phyloP scores from a whole-genome alignment of 2,888 invertebrate species.

The Trissoscelio sp. region DNA sequence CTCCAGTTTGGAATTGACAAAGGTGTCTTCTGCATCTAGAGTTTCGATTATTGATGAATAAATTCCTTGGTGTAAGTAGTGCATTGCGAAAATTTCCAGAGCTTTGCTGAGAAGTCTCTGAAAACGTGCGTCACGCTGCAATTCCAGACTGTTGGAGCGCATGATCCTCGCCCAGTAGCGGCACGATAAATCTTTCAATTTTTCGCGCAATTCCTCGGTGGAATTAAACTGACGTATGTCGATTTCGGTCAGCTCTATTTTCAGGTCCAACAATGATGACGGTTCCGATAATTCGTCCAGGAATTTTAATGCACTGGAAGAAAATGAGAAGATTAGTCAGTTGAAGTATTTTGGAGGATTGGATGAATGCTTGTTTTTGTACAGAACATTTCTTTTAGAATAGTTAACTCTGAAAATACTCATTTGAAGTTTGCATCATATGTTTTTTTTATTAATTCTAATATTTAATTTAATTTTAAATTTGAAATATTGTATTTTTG shows the following conservation, averaged over 20 bases:
- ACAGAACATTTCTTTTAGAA: too few relatives aligned
- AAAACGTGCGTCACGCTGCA: constrained; percentile 75
- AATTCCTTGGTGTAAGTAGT: constrained; percentile 79
- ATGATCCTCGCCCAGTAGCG: constrained; percentile 75
- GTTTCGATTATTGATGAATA: constrained; percentile 78
- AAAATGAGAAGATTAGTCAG: background rate
- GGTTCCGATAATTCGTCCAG: constrained; percentile 20
- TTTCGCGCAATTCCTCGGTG: constrained; percentile 70
- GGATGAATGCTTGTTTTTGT: too few relatives aligned
- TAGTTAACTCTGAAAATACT: too few relatives aligned
- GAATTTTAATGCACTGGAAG: constrained; percentile 44
- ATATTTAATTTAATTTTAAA: too few relatives aligned
- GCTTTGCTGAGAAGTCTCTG: constrained; percentile 75
- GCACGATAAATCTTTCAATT: constrained; percentile 72
- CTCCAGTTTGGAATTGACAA: constrained; percentile 80
- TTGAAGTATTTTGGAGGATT: constrained; percentile 11
- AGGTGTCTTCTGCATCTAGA: constrained; percentile 78
- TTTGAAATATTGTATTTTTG: too few relatives aligned
- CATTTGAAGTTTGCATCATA: too few relatives aligned
- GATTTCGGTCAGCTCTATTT: constrained; percentile 62
- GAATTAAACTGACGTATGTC: constrained; percentile 66
- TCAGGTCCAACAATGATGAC: constrained; percentile 20
- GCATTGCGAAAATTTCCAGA: constrained; percentile 76
- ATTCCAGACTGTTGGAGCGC: constrained; percentile 71
- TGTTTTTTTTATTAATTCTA: too few relatives aligned